Conservation (phyloP, 2,797 vertebrate genomes). For the Argyrosomus regius region DNA sequence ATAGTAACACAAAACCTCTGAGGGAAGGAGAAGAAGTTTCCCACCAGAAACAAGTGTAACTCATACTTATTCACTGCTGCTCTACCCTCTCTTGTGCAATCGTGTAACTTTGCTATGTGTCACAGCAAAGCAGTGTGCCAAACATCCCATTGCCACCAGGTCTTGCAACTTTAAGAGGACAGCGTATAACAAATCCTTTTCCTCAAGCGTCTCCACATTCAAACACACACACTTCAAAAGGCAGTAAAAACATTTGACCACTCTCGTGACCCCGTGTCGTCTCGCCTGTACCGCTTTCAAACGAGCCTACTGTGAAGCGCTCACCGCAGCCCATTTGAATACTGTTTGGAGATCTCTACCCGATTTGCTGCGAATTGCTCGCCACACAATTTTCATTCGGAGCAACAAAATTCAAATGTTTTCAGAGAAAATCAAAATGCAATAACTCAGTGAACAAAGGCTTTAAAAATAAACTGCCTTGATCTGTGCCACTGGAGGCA, state of each 20-base stretch:
- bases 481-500: background rate
- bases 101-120: constrained; percentile 23
- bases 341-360: constrained; percentile 12
- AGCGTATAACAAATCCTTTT: constrained; percentile 8
- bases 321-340: constrained; percentile 20
- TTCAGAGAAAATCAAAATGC: constrained; percentile 12
- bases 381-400: constrained; percentile 31
- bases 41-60: background rate
- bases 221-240: constrained; percentile 13
- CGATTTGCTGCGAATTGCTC: constrained; percentile 11
- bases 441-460: constrained; percentile 15
- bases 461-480: background rate
- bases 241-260: background rate
- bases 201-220: background rate
- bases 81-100: constrained; percentile 2
- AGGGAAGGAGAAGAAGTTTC: constrained; percentile 3
- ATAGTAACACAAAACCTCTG: constrained; percentile 13
- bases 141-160: background rate
- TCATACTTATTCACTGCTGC: background rate
- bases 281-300: constrained; percentile 7
- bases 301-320: background rate
- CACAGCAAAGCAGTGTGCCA: constrained; percentile 14
- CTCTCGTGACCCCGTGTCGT: background rate
- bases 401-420: constrained; percentile 23
- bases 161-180: background rate